These are phyloP conservation scores for Sebastes iracundus DNA, from an alignment of 2,797 vertebrate genomes.

Conservation along the genomic window DNA sequence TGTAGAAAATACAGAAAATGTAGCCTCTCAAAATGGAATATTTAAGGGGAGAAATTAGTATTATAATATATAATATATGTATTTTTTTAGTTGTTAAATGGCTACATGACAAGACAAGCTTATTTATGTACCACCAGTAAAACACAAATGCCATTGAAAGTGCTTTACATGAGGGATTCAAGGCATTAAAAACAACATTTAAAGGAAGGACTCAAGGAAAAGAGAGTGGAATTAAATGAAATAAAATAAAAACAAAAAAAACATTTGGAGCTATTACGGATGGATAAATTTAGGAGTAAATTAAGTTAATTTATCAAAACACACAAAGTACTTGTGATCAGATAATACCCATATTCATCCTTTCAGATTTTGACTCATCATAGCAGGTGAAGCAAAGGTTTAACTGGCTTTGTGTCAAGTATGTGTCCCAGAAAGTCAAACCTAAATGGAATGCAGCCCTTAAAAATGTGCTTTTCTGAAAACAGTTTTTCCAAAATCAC, in stretches of 20 bases:
- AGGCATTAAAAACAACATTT: not conserved
- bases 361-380: not conserved
- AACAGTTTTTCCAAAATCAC: not conserved
- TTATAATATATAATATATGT: not conserved
- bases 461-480: not conserved
- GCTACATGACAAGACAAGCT: not conserved
- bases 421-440: not conserved
- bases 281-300: not conserved
- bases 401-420: not conserved
- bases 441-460: not conserved
- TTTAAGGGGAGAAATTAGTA: not conserved
- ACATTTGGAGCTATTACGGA: not conserved
- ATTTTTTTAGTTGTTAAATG: not conserved
- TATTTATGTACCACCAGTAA: not conserved
- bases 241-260: not conserved
- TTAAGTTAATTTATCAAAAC: not conserved
- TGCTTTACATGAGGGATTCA: not conserved
- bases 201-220: not conserved
- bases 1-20: not conserved
- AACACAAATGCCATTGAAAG: not conserved
- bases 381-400: not conserved
- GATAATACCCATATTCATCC: not conserved
- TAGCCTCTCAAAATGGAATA: not conserved
- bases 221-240: not conserved
- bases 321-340: not conserved